phyloP scores from a whole-genome alignment of 2,797 vertebrate genomes.

The Chromis chromis region DNA sequence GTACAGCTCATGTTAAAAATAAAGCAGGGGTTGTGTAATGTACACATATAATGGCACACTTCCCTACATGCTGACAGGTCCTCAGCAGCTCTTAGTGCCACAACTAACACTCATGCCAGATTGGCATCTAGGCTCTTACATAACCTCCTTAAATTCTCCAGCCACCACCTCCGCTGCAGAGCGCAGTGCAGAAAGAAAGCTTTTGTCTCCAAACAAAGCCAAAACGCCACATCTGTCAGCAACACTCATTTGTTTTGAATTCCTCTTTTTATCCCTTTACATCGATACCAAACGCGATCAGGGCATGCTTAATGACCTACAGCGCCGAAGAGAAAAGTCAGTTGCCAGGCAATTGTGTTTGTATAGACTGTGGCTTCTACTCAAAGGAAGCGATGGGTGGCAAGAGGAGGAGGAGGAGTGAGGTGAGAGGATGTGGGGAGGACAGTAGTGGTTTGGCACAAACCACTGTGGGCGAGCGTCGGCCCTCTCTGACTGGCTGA shows the following conservation, averaged over 20 bases:
- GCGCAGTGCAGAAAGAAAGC: conserved; percentile 26
- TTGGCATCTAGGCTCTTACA: conserved; percentile 61
- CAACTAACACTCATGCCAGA: conserved; percentile 37
- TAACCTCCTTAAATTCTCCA: conserved; percentile 56
- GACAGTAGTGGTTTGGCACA: conserved; percentile 74
- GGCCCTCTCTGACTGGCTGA: conserved; percentile 32
- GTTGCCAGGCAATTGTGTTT: conserved; percentile 68
- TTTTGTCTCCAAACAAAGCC: conserved; percentile 68
- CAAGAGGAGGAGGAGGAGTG: conserved; percentile 44
- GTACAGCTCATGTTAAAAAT: background rate
- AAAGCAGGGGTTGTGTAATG: background rate
- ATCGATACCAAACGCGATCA: conserved; percentile 45
- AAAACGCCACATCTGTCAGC: conserved; percentile 63
- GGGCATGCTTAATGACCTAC: conserved; percentile 48
- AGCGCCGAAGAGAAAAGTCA: conserved; percentile 24
- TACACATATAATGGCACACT: conserved; percentile 4
- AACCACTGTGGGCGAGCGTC: conserved; percentile 38
- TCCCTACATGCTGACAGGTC: conserved; percentile 42
- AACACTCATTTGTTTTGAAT: conserved; percentile 65
- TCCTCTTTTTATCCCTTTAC: conserved; percentile 48
- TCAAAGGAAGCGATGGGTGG: conserved; percentile 59
- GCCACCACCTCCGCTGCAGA: conserved; percentile 37
- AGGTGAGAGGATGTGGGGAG: conserved; percentile 77
- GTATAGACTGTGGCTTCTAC: conserved; percentile 59
- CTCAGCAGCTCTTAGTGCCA: conserved; percentile 34